These are phyloP conservation scores for Hyphantria cunea DNA, from an alignment of 1,140 invertebrate species.

Conservation along the genomic window DNA sequence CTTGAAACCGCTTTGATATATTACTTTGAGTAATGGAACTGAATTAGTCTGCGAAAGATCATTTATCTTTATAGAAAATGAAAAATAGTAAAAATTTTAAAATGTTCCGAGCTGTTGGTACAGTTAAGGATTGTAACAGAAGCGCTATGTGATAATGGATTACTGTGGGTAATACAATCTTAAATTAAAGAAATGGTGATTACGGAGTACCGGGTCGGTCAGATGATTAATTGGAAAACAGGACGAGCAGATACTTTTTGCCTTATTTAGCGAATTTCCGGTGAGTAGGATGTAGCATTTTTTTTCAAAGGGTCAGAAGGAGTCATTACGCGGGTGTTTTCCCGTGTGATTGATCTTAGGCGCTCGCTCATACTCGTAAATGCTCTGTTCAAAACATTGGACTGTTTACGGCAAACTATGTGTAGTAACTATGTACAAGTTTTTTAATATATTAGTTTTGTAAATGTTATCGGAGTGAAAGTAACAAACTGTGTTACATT, in stretches of 20 bases:
- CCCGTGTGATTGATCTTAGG: constrained; percentile 58
- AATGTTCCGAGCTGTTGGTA: no score
- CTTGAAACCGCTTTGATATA: no score
- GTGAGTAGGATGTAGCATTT: constrained; percentile 61
- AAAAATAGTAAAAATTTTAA: no score
- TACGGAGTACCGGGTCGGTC: constrained; percentile 41
- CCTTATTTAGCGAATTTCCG: constrained; percentile 52
- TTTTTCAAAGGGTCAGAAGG: constrained; percentile 53
- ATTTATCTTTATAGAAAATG: no score
- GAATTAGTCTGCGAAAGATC: no score
- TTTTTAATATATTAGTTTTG: constrained; percentile 1
- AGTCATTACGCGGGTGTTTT: constrained; percentile 62
- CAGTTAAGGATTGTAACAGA: no score
- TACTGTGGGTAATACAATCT: constrained; percentile 24
- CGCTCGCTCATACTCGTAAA: constrained; percentile 10
- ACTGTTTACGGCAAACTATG: constrained; percentile 19
- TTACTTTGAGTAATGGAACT: no score
- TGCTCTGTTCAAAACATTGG: constrained; percentile 7
- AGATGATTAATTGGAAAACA: constrained; percentile 54
- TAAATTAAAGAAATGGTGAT: constrained; percentile 49
- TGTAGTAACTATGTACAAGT: neutral
- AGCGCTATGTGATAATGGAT: neutral
- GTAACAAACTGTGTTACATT: neutral
- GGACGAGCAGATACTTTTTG: constrained; percentile 53
- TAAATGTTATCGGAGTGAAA: constrained; percentile 1